Base-by-base conservation (phyloP, 30 jellyfish, hydroid and myxozoan species). In the Pseudorhiza aurosa region DNA sequence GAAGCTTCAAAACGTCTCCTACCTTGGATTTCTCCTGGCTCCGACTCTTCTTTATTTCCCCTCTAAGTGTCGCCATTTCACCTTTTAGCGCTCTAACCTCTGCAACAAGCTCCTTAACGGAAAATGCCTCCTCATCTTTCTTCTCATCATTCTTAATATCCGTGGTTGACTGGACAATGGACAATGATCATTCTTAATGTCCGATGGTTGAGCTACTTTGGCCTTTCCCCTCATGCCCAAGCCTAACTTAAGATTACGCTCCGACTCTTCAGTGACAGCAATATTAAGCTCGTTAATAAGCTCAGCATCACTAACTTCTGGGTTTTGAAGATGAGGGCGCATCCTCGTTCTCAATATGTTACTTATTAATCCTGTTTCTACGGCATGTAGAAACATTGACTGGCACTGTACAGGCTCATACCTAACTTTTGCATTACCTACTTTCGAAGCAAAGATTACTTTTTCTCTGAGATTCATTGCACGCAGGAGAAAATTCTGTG, bases 401-500 rank as follows among this genome's bases (percentile, higher is more conserved):
- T 62, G 76, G 44, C 76, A 62, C 51, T 62, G 76, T 33, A 25
- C 76, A 30, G 76, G 51, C 76, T 62, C 51, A 62, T 62, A 62
- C 19, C 31, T 57, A 28, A 21, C 71, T 57, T 57, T 57, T 57
- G 71, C 40, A 15, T 57, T 24, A 15, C 39, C 71, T 39, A 39
- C 71, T 57, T 57, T 57, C 5, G 33, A 9, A 2, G 83, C 83
- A 45, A 69, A 69, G 45, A 69, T 45, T 17, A 69, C 56, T 24
- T 69, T 40, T 21, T 69, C 83, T 46, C 81, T 30, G 30, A 77
- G 40, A 42, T 77, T 77, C 25, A 77, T 47, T 6, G 89, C 89
- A n/a, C 81, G 73, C 29, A 77, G 35, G 5, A 77, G 89, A 46
- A 58, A 77, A 49, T 77, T 58, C 17, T 77, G 63, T 12, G 89